Percentiles rank a stretch among this genome's conserved stretches.
Evolutionary conservation across 2,113 vertebrate species (phyloP).

Genomic region (Nannospalax galili): DNA sequence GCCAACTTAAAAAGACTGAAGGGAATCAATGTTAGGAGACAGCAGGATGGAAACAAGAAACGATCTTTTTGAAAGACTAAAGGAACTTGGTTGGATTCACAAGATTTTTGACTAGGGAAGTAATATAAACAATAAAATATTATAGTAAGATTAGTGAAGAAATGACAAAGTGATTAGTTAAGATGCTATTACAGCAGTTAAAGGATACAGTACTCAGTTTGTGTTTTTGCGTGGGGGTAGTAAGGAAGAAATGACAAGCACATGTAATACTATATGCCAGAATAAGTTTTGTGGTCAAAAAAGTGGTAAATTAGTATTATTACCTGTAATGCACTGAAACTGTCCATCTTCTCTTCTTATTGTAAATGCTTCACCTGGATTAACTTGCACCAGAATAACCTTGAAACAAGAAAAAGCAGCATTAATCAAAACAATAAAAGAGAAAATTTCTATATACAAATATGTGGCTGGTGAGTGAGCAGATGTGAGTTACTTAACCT

Average conservation of each 20-base stretch:
- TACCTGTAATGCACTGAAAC: constrained; percentile 99
- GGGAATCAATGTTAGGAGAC: not conserved
- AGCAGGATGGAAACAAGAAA: constrained; percentile 34
- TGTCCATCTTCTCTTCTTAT: constrained; percentile 99
- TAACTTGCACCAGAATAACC: constrained; percentile 99
- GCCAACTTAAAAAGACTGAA: no score
- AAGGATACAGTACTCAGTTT: not conserved
- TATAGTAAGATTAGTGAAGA: constrained; percentile 44
- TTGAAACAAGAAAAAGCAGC: constrained; percentile 82
- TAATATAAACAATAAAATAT: constrained; percentile 28
- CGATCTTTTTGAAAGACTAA: constrained; percentile 37
- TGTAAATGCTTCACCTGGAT: constrained; percentile 99
- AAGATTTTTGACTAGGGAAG: not conserved
- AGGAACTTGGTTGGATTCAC: not conserved
- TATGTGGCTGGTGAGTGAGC: not conserved
- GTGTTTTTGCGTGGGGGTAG: not conserved
- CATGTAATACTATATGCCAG: not conserved
- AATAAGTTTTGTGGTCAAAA: not conserved
- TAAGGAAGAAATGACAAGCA: not conserved
- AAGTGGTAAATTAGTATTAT: constrained; percentile 64
- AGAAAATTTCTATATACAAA: constrained; percentile 40
- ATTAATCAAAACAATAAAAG: constrained; percentile 70
- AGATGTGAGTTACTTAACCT: constrained; percentile 14
- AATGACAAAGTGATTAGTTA: not conserved
- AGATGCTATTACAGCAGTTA: not conserved